Base-by-base conservation (phyloP, 2,888 invertebrate genomes). In the Leptopilina myrica region DNA sequence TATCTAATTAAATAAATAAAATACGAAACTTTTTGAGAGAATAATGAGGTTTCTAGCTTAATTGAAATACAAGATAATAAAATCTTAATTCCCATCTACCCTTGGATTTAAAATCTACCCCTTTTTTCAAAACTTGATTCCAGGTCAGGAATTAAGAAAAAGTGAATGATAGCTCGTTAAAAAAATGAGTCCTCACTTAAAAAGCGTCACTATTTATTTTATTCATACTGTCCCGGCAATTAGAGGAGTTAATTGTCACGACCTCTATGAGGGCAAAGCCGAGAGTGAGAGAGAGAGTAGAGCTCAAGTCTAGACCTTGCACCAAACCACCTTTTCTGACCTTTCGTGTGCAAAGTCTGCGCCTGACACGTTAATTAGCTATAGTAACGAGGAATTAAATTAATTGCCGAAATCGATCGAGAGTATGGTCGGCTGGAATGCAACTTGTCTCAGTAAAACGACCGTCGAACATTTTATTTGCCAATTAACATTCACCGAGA, bases 171-270 rank as follows among this genome's bases (percentile, higher is more conserved):
- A 73, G 26, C 53, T 73, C n/a, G 33, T 73, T 73, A 53, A 73
- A 73, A 69, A 49, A 73, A 73, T 73, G 56, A 53, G 26, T 56
- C 12, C 14, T 46, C 26, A 49, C 26, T 33, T 80, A 78, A 81
- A 77, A 79, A 82, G 81, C 82, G 78, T 79, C 73, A 80, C 79
- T 83, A 83, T 83, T 83, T 81, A 80, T 81, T 81, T 83, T 78
- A 81, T 83, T 81, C 80, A 81, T 83, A 83, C 73, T 78, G 76
- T 79, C 79, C 79, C 69, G 79, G 81, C 81, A 83, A 81, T 81
- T 83, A 83, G 83, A 80, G 79, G 79, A 83, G 83, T 83, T 83
- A 83, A 83, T 83, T 82, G 82, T 80, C 80, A 81, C 80, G 80
- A 81, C 81, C 81, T 79, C 77, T 80, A 64, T 76, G 82, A 79